Evolutionary conservation across 1,140 invertebrate species (phyloP).

Genomic region (Triops longicaudatus): DNA sequence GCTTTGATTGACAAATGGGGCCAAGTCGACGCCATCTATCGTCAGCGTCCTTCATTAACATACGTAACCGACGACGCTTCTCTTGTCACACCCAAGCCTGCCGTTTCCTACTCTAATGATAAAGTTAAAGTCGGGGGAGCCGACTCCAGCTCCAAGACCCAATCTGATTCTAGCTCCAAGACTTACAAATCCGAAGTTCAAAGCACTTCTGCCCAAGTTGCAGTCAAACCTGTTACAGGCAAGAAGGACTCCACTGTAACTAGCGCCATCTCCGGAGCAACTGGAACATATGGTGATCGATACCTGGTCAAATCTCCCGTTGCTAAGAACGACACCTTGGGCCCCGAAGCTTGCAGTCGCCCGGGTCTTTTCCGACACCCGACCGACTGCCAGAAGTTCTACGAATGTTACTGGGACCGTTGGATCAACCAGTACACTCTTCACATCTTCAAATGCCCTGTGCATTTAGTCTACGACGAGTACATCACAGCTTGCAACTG

Average conservation of each 20-base stretch:
- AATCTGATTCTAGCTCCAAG: neutral
- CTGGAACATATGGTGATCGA: conserved; percentile 18
- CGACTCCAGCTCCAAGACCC: neutral
- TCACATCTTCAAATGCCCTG: conserved; percentile 69
- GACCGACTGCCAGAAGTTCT: conserved; percentile 73
- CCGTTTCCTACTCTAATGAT: neutral
- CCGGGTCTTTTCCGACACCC: conserved; percentile 74
- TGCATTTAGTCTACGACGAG: conserved; percentile 67
- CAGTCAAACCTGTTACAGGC: neutral
- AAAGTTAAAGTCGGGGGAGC: neutral
- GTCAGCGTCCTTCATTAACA: neutral
- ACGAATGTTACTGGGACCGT: conserved; percentile 72
- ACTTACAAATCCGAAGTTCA: neutral
- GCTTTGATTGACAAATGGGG: conserved; percentile 26
- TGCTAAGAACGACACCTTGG: conserved; percentile 43
- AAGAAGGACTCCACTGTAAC: neutral
- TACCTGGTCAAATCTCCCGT: conserved; percentile 20
- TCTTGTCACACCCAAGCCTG: neutral
- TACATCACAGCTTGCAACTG: conserved; percentile 68
- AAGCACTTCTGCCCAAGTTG: neutral
- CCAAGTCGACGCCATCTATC: neutral
- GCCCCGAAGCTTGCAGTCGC: conserved; percentile 56
- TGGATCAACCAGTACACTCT: conserved; percentile 67
- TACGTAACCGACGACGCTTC: conserved; percentile 9
- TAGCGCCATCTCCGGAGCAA: neutral